These are phyloP conservation scores for Arion vulgaris DNA, from an alignment of 1,140 invertebrate species.

Conservation along the genomic window DNA sequence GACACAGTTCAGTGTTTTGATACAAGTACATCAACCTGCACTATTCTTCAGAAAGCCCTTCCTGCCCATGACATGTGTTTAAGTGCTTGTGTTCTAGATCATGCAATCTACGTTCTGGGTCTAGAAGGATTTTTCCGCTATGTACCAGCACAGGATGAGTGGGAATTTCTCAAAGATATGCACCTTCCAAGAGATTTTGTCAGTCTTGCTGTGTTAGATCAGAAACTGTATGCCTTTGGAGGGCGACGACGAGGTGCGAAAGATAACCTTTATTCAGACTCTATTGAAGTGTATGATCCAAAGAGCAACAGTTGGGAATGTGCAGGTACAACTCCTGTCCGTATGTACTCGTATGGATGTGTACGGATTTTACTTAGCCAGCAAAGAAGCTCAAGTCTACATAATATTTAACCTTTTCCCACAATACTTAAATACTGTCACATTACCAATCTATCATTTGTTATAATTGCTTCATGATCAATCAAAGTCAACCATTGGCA, in stretches of 20 bases:
- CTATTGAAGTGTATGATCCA: conserved; percentile 64
- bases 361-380: conserved; percentile 60
- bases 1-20: conserved; percentile 67
- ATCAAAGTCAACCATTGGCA: no score
- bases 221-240: conserved; percentile 65
- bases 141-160: conserved; percentile 54
- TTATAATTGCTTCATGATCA: no score
- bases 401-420: not conserved
- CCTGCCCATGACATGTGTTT: conserved; percentile 69
- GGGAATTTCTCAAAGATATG: conserved; percentile 65
- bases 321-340: conserved; percentile 61
- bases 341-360: conserved; percentile 70
- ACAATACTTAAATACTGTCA: no score
- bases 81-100: conserved; percentile 62
- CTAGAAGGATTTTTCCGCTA: conserved; percentile 67
- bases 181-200: conserved; percentile 65
- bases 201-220: conserved; percentile 65
- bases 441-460: no score
- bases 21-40: conserved; percentile 53
- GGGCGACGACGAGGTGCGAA: conserved; percentile 64
- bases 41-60: conserved; percentile 52
- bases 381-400: not conserved
- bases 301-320: conserved; percentile 54
- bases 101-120: conserved; percentile 65
- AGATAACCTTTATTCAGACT: conserved; percentile 65